These are phyloP conservation scores for Sylvia atricapilla DNA, from an alignment of 2,113 vertebrate species.

Conservation along the genomic window DNA sequence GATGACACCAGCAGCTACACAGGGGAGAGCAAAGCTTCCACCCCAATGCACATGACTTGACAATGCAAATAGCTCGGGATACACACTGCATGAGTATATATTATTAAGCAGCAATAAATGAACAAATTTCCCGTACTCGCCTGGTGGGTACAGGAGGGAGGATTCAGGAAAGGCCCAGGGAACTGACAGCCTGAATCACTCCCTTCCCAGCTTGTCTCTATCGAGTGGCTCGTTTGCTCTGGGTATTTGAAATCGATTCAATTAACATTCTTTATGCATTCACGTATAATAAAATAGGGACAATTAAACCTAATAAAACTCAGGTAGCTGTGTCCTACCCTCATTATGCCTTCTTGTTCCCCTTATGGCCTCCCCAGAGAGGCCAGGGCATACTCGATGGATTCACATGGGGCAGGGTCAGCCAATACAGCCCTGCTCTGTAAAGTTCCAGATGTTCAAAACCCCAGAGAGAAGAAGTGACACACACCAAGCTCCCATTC, in stretches of 20 bases:
- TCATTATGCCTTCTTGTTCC: background rate
- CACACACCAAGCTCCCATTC: background rate
- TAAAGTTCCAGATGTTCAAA: background rate
- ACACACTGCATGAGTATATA: constrained; percentile 42
- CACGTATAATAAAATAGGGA: background rate
- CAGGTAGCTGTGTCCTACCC: background rate
- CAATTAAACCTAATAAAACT: constrained; percentile 20
- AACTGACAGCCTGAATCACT: background rate
- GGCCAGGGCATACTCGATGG: background rate
- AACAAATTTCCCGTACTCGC: constrained; percentile 45
- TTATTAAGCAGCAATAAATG: constrained; percentile 70
- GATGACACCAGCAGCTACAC: constrained; percentile 16
- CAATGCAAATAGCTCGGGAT: constrained; percentile 44
- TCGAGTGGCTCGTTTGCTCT: background rate
- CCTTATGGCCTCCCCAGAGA: background rate
- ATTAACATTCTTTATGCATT: constrained; percentile 16
- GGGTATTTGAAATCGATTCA: background rate
- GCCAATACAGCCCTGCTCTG: background rate
- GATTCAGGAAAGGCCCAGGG: background rate
- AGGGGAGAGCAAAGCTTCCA: constrained; percentile 29
- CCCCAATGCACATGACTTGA: constrained; percentile 38
- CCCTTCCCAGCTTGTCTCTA: background rate
- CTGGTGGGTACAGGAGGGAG: background rate
- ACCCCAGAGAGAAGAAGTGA: background rate
- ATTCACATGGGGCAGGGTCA: background rate